phyloP scores from a whole-genome alignment of 2,113 vertebrate genomes.

The Cynocephalus volans region DNA sequence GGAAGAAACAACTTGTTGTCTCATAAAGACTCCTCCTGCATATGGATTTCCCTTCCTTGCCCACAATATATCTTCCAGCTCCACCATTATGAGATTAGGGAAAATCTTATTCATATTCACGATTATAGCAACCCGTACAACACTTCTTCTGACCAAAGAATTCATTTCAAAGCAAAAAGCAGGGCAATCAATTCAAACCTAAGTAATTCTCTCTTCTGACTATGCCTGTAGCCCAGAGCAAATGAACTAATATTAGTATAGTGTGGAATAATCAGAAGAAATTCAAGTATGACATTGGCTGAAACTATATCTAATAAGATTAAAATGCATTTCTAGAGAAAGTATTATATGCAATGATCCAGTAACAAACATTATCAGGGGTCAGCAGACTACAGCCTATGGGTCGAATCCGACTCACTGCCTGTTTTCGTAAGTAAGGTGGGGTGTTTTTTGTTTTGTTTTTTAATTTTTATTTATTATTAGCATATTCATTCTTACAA shows the following conservation, averaged over 20 bases:
- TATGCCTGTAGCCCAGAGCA: not conserved
- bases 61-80: not conserved
- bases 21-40: not conserved
- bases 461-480: no score
- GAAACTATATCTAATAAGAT: not conserved
- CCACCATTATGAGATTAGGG: not conserved
- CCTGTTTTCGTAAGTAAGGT: not conserved
- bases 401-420: not conserved
- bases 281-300: not conserved
- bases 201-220: not conserved
- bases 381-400: not conserved
- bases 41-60: not conserved
- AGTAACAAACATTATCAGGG: not conserved
- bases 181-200: not conserved
- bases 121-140: not conserved
- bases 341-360: not conserved
- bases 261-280: not conserved
- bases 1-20: not conserved
- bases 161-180: not conserved
- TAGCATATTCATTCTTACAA: no score
- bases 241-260: not conserved
- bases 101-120: not conserved
- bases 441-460: no score
- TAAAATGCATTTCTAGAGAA: not conserved
- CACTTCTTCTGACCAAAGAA: not conserved